Base-by-base conservation (phyloP, 2,797 vertebrate genomes). In the Pyrrhura leucotis region DNA sequence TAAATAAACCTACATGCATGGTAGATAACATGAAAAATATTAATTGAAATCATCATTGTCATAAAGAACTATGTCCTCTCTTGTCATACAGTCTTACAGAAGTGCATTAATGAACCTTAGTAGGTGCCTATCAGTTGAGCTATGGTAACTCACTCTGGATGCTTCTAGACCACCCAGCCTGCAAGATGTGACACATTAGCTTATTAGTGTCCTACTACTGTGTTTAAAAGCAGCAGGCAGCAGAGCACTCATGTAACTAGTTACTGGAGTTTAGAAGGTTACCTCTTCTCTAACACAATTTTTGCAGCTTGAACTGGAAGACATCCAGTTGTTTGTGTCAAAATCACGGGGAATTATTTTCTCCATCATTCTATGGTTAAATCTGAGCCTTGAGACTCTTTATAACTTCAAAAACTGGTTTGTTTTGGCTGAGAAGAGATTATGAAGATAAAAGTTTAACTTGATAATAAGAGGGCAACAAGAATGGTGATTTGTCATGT, bases 251-350 rank as follows among this genome's bases (percentile, higher is more conserved):
- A 10, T 21, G 18, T 29, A 59, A 35, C n/a, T 20, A 35, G 16
- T 53, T 69, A 66, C 29, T 80, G n/a, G 35, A 62, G 29, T 17
- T 61, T 53, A 42, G 47, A 33, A 48, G 9, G 28, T 62, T 25
- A 14, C 22, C 18, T 67, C 3, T 0, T 54, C 6, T 2, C 11
- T 61, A 4, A 1, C 3, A 1, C 18, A 17, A 2, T 56, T 51
- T 63, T 18, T 45, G 17, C 7, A 26, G 13, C 33, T 91, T 47
- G 58, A 83, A 53, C 15, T 61, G 40, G 51, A 90, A 74, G 47
- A 11, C 6, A 17, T 58, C 65, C 21, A 8, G 10, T 29, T 84
- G 31, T 12, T 33, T 1, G 2, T 7, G 4, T 29, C 35, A 83
- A 65, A 50, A 67, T 40, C 6, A 1, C 1, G 2, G 14, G 39